These are phyloP conservation scores for Xiphorhynchus elegans DNA, from an alignment of 2,113 vertebrate genomes.

Conservation along the genomic window DNA sequence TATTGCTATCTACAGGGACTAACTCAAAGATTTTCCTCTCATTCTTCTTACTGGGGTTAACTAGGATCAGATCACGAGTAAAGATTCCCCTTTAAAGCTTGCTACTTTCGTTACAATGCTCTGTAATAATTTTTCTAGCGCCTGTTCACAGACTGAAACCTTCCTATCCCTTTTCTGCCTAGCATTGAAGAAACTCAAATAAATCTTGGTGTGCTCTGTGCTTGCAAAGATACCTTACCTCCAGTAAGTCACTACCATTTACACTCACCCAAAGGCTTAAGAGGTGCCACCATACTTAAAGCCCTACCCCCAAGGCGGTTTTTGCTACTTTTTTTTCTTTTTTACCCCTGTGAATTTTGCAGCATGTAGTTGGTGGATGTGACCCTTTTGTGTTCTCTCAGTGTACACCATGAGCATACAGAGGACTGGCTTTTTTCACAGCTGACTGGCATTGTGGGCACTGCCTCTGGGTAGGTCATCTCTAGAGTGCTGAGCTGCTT, in stretches of 20 bases:
- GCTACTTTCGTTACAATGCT: background rate
- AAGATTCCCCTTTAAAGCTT: slow-evolving; percentile 14
- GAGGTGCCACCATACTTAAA: background rate
- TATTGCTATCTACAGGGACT: background rate
- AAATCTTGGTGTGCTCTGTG: background rate
- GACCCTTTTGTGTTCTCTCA: background rate
- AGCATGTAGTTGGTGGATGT: background rate
- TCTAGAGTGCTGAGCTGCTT: background rate
- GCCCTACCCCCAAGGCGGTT: background rate
- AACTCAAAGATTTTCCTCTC: background rate
- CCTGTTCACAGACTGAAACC: background rate
- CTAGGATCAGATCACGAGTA: slow-evolving; percentile 14
- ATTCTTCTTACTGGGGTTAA: background rate
- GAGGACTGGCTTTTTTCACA: background rate
- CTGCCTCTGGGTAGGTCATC: background rate
- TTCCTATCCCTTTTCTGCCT: slow-evolving; percentile 1
- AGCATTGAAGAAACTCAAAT: background rate
- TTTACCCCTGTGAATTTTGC: background rate
- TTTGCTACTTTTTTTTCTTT: background rate
- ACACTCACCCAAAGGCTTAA: background rate
- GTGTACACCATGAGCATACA: rapidly evolving
- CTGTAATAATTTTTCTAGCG: slow-evolving; percentile 3
- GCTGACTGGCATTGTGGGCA: background rate
- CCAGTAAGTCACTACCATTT: background rate
- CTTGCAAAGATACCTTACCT: background rate